A percentile compares a stretch with the other conserved stretches of the same genome.
These are phyloP conservation scores for Poeciliopsis prolifica DNA, from an alignment of 2,113 vertebrate species.

Conservation along the genomic window DNA sequence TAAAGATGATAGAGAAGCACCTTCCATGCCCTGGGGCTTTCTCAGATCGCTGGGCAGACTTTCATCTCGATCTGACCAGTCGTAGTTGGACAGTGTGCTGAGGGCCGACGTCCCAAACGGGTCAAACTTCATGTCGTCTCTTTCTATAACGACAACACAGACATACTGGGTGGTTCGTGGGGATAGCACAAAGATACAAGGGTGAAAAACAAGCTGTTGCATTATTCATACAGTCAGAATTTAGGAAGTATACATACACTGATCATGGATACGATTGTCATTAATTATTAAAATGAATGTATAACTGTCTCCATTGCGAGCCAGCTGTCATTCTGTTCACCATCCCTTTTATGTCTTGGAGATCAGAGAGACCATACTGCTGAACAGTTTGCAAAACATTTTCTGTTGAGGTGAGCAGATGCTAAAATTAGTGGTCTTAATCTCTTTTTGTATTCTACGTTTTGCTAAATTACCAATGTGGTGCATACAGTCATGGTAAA, in stretches of 20 bases:
- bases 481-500: not conserved
- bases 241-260: not conserved
- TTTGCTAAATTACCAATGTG: too few species aligned
- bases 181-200: conserved; percentile 41
- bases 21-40: conserved; percentile 76
- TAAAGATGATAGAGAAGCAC: conserved; percentile 70
- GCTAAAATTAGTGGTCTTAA: not conserved
- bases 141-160: conserved; percentile 88
- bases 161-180: conserved; percentile 67
- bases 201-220: conserved; percentile 4
- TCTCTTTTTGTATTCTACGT: too few species aligned
- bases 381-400: not conserved
- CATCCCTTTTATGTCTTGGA: not conserved
- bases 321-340: not conserved
- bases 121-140: conserved; percentile 92
- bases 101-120: conserved; percentile 86
- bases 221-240: not conserved
- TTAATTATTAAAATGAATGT: not conserved
- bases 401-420: not conserved
- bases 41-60: conserved; percentile 72
- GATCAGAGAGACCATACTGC: not conserved
- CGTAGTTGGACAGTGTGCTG: conserved; percentile 85
- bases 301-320: too few species aligned
- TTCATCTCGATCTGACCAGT: conserved; percentile 92
- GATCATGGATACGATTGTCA: not conserved